phyloP scores from a whole-genome alignment of 2,888 invertebrate genomes.

The Acanthosepion pharaonis region DNA sequence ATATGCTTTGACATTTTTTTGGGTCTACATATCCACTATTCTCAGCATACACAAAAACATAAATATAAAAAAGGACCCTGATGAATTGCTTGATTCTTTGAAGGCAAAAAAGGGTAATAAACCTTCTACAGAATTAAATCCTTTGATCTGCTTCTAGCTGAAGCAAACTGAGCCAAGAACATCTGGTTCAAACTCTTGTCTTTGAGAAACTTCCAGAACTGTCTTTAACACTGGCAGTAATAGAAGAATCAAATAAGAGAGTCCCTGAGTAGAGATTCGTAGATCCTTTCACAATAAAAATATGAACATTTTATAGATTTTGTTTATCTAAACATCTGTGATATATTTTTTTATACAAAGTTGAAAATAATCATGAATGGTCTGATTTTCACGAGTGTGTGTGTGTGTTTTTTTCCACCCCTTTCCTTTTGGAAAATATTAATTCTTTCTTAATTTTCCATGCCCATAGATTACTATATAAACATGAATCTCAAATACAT shows the following conservation, averaged over 20 bases:
- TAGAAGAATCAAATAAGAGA: background rate
- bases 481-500: background rate
- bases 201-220: background rate
- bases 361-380: background rate
- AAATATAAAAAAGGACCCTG: background rate
- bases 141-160: background rate
- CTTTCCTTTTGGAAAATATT: background rate
- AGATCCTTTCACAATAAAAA: background rate
- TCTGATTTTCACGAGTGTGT: background rate
- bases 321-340: constrained; percentile 22
- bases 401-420: background rate
- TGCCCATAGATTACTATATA: background rate
- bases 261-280: background rate
- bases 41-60: background rate
- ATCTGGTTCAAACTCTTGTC: background rate
- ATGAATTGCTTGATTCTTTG: background rate
- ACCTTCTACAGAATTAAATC: background rate
- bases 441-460: background rate
- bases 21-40: no score
- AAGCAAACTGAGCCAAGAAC: background rate
- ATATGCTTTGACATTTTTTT: background rate
- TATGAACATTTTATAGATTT: background rate
- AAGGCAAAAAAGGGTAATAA: background rate
- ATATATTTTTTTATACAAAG: constrained; percentile 23
- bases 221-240: background rate